These are phyloP conservation scores for Suncus etruscus DNA, from an alignment of 2,113 vertebrate genomes.

Conservation along the genomic window DNA sequence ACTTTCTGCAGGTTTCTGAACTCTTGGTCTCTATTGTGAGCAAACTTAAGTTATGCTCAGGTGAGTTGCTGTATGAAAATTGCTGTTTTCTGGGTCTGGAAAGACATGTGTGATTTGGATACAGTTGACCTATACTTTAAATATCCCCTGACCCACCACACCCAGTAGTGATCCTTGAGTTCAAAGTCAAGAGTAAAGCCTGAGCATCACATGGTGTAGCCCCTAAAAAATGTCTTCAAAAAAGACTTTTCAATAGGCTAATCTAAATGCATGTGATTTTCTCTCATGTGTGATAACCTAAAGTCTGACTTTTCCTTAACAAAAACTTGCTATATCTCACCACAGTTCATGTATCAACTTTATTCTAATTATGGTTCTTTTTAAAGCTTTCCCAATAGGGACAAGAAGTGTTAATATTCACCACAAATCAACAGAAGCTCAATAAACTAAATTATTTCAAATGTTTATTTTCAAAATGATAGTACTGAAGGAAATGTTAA, in stretches of 20 bases:
- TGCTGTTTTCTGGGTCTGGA: neutral
- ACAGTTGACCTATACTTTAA: no score
- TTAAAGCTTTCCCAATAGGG: neutral
- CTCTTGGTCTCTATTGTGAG: neutral
- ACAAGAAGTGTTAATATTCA: neutral
- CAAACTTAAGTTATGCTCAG: neutral
- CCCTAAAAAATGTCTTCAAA: no score
- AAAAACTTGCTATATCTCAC: neutral
- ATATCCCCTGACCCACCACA: no score
- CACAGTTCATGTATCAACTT: neutral
- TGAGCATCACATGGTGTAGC: no score
- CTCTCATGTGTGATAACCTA: neutral
- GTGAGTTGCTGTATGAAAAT: neutral
- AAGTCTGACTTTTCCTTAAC: neutral
- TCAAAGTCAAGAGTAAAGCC: no score
- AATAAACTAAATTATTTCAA: neutral
- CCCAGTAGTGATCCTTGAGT: no score
- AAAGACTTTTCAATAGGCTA: neutral
- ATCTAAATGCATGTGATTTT: neutral
- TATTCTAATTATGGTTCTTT: neutral
- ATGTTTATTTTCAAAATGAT: conserved; percentile 44
- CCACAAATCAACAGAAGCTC: neutral
- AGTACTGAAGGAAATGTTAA: neutral
- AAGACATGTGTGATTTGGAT: no score
- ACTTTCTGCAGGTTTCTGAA: neutral